These are phyloP conservation scores for Eubasilissa splendida DNA, from an alignment of 2,888 invertebrate genomes.

Conservation along the genomic window DNA sequence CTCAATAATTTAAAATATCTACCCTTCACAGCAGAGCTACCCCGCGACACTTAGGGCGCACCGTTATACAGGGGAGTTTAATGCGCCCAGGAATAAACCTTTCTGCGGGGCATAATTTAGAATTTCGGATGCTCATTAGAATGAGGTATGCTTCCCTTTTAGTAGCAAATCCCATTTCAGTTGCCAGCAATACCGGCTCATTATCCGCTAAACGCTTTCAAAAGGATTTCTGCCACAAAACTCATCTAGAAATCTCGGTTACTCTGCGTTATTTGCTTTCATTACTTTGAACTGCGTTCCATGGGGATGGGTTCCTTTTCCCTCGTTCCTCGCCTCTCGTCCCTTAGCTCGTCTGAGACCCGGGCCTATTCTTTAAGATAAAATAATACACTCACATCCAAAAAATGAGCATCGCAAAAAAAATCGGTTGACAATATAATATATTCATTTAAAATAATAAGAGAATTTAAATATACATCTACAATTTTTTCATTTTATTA, in stretches of 20 bases:
- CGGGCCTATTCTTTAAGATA: too few species aligned
- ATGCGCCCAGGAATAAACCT: conserved; percentile 18
- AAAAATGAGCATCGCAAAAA: too few species aligned
- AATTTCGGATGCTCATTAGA: conserved; percentile 39
- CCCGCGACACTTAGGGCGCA: conserved; percentile 1
- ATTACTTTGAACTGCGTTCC: conserved; percentile 44
- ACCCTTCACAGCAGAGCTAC: not conserved
- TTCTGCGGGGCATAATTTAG: conserved; percentile 25
- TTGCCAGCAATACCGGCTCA: conserved; percentile 40
- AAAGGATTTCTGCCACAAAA: conserved; percentile 47
- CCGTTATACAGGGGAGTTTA: conserved; percentile 9
- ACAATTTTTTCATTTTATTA: too few species aligned
- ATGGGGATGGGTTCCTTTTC: conserved; percentile 14
- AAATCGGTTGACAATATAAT: too few species aligned
- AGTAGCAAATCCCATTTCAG: conserved; percentile 35
- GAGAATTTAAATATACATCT: too few species aligned
- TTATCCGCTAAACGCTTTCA: conserved; percentile 49
- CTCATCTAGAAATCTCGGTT: conserved; percentile 43
- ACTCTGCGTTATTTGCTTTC: conserved; percentile 45
- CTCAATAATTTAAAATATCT: conserved; percentile 6
- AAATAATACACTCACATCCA: too few species aligned
- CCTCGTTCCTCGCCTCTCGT: not conserved
- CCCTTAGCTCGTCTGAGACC: not conserved
- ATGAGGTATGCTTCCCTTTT: conserved; percentile 35
- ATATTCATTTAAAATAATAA: too few species aligned